Percentiles rank a stretch among this genome's conserved stretches.
These are phyloP conservation scores for Pogonus chalceus DNA, from an alignment of 1,140 invertebrate genomes.

Conservation along the genomic window DNA sequence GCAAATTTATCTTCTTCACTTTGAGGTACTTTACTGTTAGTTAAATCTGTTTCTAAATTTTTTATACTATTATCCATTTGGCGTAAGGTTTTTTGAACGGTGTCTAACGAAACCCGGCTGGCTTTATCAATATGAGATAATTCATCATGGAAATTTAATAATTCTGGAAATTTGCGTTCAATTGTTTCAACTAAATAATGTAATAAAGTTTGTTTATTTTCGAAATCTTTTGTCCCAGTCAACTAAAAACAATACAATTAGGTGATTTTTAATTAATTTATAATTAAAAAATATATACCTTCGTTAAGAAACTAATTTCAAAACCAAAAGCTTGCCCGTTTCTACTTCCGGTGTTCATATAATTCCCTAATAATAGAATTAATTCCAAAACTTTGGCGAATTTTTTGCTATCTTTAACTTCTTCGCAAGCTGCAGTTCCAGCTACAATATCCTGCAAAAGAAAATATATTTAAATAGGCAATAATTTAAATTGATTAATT, in stretches of 20 bases:
- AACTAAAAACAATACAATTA: constrained; percentile 58
- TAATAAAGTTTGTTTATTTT: constrained; percentile 86
- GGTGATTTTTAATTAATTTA: constrained; percentile 8
- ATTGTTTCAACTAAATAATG: constrained; percentile 87
- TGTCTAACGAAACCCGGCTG: constrained; percentile 75
- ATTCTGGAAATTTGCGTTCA: constrained; percentile 80
- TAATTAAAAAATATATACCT: constrained; percentile 45
- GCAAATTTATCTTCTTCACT: constrained; percentile 71
- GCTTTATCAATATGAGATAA: constrained; percentile 75
- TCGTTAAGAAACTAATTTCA: constrained; percentile 91
- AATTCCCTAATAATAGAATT: constrained; percentile 85
- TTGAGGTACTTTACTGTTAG: constrained; percentile 67
- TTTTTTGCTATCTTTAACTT: constrained; percentile 81
- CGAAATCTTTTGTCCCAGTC: constrained; percentile 85
- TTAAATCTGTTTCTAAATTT: constrained; percentile 79
- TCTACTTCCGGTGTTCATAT: constrained; percentile 88
- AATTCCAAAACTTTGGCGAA: constrained; percentile 85
- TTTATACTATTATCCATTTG: constrained; percentile 80
- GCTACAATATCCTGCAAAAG: constrained; percentile 74
- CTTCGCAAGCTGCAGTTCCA: constrained; percentile 90
- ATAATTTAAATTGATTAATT: constrained; percentile 9
- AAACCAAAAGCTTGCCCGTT: constrained; percentile 92
- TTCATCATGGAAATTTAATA: constrained; percentile 76
- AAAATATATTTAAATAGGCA: constrained; percentile 18
- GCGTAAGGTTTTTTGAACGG: constrained; percentile 70